Base-by-base conservation (phyloP, 92 coral and sea anemone species). In the Zoanthus solanderi region DNA sequence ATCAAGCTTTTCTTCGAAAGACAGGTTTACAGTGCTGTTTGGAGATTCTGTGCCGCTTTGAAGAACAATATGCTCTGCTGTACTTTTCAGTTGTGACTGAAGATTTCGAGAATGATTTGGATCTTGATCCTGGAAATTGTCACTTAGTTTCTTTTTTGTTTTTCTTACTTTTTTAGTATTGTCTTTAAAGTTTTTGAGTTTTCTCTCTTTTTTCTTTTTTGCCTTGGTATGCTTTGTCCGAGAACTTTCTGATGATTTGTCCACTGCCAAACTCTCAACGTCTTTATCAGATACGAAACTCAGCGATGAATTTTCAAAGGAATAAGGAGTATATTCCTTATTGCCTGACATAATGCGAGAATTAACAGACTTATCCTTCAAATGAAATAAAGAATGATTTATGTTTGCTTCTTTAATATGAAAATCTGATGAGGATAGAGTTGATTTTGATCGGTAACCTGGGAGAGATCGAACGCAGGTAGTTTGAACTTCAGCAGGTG, bases 1-100 rank as follows among this genome's bases (percentile, higher is more conserved):
- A 63, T 81, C 85, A 2, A 81, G 60, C n/a, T 81, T 81, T 81
- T 81, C 85, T 10, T 81, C 85, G 47, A 81, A 65, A 1, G 85
- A 81, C 7, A 75, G 85, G 7, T 65, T 66, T 28, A 34, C 37
- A 6, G 71, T 67, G 44, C 14, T 45, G 14, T 81, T 71, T 65
- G 14, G 47, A 44, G 60, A 44, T 57, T 56, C 5, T 8, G 72
- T 48, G 50, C 9, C 71, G 29, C 31, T 30, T 78, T 17, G 11
- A 1, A 47, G 12, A 16, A 30, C 84, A 23, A 28, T 7, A 47
- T n/a, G 17, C 18, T 44, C 58, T 81, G 85, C 44, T 29, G 75
- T 18, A 6, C 45, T 15, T 34, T 79, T 44, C 84, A n/a, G 32
- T 37, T 17, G 52, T 79, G 84, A 32, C 42, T 12, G 85, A 44